phyloP scores from a whole-genome alignment of 2,888 invertebrate genomes.

The Chrysotoxum bicinctum region DNA sequence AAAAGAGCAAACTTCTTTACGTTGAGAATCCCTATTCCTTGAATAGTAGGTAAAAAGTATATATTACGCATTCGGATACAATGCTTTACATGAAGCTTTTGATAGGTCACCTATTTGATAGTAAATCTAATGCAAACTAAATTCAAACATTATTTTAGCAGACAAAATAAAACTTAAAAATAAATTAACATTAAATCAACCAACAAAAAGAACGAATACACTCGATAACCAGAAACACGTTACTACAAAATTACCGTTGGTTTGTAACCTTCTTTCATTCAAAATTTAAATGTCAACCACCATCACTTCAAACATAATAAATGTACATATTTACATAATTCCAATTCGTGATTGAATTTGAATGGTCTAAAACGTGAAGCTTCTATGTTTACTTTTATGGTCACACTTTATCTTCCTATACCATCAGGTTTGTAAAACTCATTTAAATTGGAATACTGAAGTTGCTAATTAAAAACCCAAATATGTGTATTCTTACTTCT shows the following conservation, averaged over 20 bases:
- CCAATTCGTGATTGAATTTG: background rate
- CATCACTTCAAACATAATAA: background rate
- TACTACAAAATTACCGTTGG: background rate
- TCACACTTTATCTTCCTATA: background rate
- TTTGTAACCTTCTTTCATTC: background rate
- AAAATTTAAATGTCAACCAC: background rate
- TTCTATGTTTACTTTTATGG: background rate
- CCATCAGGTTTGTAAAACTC: background rate
- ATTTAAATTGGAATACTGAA: slow-evolving; percentile 15
- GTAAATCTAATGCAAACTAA: too few species aligned
- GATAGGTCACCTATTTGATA: too few species aligned
- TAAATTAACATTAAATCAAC: too few species aligned
- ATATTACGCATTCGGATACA: too few species aligned
- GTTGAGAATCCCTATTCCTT: too few species aligned
- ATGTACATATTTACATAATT: background rate
- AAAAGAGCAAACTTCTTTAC: too few species aligned
- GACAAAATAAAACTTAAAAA: too few species aligned
- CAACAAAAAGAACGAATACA: too few species aligned
- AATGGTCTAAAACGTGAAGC: background rate
- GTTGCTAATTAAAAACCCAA: slow-evolving; percentile 10
- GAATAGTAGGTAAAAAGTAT: too few species aligned
- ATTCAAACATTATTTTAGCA: too few species aligned
- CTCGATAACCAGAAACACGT: too few species aligned
- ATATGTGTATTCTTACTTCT: background rate
- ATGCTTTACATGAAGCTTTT: too few species aligned